Conservation (phyloP, 2,888 invertebrate genomes). For the Acleris emargana region DNA sequence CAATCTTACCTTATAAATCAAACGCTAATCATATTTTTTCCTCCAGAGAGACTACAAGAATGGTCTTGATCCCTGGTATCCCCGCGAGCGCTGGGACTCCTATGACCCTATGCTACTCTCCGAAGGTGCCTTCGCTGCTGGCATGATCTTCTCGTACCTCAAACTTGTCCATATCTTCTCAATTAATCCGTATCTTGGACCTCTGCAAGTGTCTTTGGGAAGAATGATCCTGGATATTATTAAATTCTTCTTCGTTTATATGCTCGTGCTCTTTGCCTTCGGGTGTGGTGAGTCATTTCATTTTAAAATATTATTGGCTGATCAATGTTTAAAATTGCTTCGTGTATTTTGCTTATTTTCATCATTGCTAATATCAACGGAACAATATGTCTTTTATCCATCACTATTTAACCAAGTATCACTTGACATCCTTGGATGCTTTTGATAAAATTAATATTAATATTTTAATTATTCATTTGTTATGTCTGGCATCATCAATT, state of each 20-base stretch:
- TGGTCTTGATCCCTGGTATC: conserved; percentile 92
- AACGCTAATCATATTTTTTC: background rate
- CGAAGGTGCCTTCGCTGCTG: conserved; percentile 97
- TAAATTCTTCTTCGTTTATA: conserved; percentile 98
- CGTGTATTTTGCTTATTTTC: background rate
- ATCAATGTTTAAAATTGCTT: background rate
- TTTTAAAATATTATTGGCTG: background rate
- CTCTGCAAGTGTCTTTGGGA: conserved; percentile 95
- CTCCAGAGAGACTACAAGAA: conserved; percentile 87
- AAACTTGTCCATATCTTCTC: conserved; percentile 98
- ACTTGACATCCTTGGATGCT: no score
- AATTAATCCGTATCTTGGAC: conserved; percentile 97
- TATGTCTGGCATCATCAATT: background rate
- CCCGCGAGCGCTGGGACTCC: conserved; percentile 95
- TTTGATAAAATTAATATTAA: no score
- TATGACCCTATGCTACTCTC: conserved; percentile 97
- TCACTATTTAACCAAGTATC: no score
- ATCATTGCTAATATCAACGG: background rate
- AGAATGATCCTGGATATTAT: conserved; percentile 97
- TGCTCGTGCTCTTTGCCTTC: conserved; percentile 96
- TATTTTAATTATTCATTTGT: background rate
- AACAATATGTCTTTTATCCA: no score
- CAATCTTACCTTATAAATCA: background rate
- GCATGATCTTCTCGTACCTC: conserved; percentile 97
- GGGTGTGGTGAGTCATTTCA: conserved; percentile 91